A percentile compares a stretch with the other conserved stretches of the same genome.
Evolutionary conservation across 2,888 invertebrate genomes (phyloP).

Genomic region (Pantelozetes paolii): DNA sequence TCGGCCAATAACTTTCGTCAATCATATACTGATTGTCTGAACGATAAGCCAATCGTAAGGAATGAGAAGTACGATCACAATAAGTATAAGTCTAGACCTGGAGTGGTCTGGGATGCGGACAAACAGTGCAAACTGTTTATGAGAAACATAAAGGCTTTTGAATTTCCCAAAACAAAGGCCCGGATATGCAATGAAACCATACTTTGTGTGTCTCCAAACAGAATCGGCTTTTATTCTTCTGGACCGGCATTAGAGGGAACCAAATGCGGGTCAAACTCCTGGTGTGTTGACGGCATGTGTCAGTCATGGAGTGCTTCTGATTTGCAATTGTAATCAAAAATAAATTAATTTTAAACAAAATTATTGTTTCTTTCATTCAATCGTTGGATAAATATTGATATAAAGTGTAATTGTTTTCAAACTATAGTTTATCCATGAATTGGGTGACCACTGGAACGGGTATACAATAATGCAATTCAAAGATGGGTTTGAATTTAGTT

Average conservation of each 20-base stretch:
- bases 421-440: no score
- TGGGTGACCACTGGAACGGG: no score
- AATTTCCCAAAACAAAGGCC: constrained; percentile 44
- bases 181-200: constrained; percentile 57
- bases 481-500: no score
- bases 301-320: not conserved
- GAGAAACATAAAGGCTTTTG: constrained; percentile 63
- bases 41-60: constrained; percentile 40
- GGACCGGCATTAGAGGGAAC: constrained; percentile 80
- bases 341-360: no score
- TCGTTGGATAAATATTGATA: no score
- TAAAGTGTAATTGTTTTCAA: no score
- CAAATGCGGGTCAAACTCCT: constrained; percentile 61
- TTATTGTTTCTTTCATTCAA: no score
- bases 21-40: constrained; percentile 52
- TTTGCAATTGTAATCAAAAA: no score
- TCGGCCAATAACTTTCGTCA: constrained; percentile 64
- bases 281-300: constrained; percentile 54
- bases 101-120: constrained; percentile 67
- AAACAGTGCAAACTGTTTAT: constrained; percentile 69
- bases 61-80: constrained; percentile 58
- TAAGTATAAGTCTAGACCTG: constrained; percentile 63
- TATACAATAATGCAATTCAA: no score
- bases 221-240: constrained; percentile 68
- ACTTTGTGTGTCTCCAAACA: constrained; percentile 65